phyloP scores from a whole-genome alignment of 2,113 vertebrate genomes.

The Eretmochelys imbricata region DNA sequence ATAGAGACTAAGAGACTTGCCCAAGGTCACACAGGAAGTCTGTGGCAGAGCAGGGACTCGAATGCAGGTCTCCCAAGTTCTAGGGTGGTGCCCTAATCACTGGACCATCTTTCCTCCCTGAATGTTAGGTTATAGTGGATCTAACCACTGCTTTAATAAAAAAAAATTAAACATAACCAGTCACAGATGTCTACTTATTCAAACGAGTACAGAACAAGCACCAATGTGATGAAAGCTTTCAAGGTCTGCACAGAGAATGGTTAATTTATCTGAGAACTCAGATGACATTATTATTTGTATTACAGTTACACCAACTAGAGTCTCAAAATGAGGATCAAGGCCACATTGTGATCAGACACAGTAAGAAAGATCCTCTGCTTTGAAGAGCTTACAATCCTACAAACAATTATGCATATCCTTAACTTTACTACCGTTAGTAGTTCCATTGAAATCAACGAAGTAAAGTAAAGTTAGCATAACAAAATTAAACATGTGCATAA shows the following conservation, averaged over 20 bases:
- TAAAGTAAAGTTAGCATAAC: not conserved
- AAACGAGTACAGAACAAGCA: not conserved
- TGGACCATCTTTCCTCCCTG: not conserved
- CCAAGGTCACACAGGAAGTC: not conserved
- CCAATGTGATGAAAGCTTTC: not conserved
- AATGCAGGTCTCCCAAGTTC: not conserved
- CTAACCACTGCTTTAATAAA: not conserved
- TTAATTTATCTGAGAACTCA: not conserved
- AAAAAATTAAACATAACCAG: not conserved
- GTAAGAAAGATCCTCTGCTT: not conserved
- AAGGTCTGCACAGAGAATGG: not conserved
- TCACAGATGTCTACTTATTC: not conserved
- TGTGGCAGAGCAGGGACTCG: not conserved
- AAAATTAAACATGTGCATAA: not conserved
- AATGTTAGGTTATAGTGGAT: not conserved
- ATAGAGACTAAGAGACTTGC: not conserved
- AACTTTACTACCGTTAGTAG: not conserved
- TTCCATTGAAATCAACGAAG: constrained; percentile 27
- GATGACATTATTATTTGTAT: not conserved
- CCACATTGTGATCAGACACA: not conserved
- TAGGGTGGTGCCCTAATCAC: not conserved
- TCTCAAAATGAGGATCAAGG: not conserved
- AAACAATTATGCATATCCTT: not conserved
- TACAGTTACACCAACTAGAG: not conserved
- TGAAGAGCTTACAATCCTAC: not conserved